Evolutionary conservation across 2,797 vertebrate genomes (phyloP).

Genomic region (Characodon lateralis): DNA sequence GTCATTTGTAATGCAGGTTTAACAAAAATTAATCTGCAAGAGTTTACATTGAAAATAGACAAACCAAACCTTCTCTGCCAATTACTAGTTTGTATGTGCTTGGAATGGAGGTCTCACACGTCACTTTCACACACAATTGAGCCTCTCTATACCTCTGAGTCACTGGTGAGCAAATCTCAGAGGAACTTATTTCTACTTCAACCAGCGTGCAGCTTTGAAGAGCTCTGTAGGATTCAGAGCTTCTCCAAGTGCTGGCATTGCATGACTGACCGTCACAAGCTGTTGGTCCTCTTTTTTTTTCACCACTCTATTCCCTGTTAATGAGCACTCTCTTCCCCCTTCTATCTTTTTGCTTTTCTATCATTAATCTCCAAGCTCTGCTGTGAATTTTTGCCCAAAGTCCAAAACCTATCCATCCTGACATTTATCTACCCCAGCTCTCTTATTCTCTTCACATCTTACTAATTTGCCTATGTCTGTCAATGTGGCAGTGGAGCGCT

Average conservation of each 20-base stretch:
- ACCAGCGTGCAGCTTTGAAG: constrained; percentile 25
- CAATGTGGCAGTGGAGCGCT: constrained; percentile 38
- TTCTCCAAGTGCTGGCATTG: constrained; percentile 45
- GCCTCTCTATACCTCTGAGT: constrained; percentile 8
- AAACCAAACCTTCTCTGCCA: background rate
- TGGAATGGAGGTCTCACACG: background rate
- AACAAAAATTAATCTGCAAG: background rate
- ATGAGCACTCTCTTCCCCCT: constrained; percentile 50
- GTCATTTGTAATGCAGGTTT: background rate
- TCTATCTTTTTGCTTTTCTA: constrained; percentile 30
- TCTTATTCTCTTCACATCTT: constrained; percentile 9
- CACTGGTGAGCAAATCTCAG: constrained; percentile 27
- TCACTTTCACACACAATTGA: constrained; percentile 6
- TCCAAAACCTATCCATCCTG: constrained; percentile 9
- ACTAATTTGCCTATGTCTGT: constrained; percentile 34
- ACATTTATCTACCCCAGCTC: constrained; percentile 8
- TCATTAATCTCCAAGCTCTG: constrained; percentile 23
- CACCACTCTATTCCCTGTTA: constrained; percentile 43
- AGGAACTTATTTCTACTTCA: constrained; percentile 40
- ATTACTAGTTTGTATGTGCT: background rate
- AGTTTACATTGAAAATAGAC: background rate
- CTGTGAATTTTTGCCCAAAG: constrained; percentile 12
- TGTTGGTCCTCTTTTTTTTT: constrained; percentile 44
- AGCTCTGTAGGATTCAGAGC: constrained; percentile 34
- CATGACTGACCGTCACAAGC: constrained; percentile 40